These are phyloP conservation scores for Gambusia yucatana DNA, from an alignment of 2,797 vertebrate species.

Conservation along the genomic window DNA sequence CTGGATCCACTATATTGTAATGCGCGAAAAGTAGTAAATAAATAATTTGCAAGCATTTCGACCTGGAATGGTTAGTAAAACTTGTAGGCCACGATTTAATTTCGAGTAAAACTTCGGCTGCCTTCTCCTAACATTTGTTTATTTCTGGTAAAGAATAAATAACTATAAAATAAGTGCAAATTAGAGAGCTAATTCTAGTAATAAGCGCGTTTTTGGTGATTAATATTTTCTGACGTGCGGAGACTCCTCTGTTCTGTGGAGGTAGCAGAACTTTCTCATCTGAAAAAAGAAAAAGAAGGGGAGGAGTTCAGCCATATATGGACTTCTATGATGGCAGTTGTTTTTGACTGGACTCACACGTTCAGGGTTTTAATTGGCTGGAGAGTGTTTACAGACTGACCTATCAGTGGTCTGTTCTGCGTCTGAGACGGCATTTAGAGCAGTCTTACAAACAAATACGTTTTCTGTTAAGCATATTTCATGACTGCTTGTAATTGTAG, in stretches of 20 bases:
- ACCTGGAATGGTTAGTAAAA: not conserved
- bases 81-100: not conserved
- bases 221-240: too few relatives aligned
- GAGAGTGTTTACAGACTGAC: not conserved
- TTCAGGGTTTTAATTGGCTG: not conserved
- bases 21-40: not conserved
- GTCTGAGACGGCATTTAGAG: not conserved
- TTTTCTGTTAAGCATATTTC: not conserved
- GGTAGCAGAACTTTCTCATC: not conserved
- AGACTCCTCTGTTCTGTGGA: not conserved
- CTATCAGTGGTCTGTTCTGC: not conserved
- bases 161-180: not conserved
- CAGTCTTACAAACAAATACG: too few relatives aligned
- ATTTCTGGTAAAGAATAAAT: not conserved
- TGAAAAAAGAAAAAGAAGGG: not conserved
- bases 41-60: not conserved
- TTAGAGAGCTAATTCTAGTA: not conserved
- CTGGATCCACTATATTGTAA: not conserved
- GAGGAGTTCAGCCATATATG: not conserved
- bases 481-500: not conserved
- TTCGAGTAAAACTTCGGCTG: not conserved
- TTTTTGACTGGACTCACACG: not conserved
- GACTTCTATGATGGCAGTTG: not conserved
- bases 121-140: not conserved
- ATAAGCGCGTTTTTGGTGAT: too few relatives aligned